Conservation (phyloP, 2,888 invertebrate genomes). For the Lithophane leautieri region DNA sequence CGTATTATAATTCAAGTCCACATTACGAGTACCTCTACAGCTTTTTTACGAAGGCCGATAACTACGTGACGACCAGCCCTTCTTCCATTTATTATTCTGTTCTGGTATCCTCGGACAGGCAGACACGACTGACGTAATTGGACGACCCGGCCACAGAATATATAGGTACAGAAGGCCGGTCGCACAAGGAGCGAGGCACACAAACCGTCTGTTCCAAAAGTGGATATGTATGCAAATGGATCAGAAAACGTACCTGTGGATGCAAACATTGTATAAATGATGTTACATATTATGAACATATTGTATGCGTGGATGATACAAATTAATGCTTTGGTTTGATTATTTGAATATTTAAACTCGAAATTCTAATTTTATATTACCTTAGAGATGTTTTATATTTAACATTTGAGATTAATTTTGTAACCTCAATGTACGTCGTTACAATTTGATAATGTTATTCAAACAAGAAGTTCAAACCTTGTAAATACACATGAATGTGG, state of each 20-base stretch:
- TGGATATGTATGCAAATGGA: background rate
- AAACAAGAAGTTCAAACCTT: background rate
- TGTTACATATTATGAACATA: background rate
- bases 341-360: background rate
- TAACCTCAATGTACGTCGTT: background rate
- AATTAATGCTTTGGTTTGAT: background rate
- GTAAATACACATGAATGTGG: background rate
- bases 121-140: conserved; percentile 58
- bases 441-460: background rate
- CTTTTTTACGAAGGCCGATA: conserved; percentile 38
- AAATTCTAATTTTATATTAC: background rate
- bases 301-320: background rate
- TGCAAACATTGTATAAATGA: background rate
- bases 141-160: background rate
- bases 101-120: conserved; percentile 22
- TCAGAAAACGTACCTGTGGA: background rate
- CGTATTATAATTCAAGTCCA: background rate
- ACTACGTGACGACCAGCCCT: conserved; percentile 46
- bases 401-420: background rate
- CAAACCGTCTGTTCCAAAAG: background rate
- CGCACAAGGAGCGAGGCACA: background rate
- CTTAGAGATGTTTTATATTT: background rate
- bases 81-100: conserved; percentile 53
- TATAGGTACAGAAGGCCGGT: conserved; percentile 1
- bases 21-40: conserved; percentile 12